phyloP scores from a whole-genome alignment of 2,113 vertebrate genomes.

The Sinocyclocheilus anshuiensis region DNA sequence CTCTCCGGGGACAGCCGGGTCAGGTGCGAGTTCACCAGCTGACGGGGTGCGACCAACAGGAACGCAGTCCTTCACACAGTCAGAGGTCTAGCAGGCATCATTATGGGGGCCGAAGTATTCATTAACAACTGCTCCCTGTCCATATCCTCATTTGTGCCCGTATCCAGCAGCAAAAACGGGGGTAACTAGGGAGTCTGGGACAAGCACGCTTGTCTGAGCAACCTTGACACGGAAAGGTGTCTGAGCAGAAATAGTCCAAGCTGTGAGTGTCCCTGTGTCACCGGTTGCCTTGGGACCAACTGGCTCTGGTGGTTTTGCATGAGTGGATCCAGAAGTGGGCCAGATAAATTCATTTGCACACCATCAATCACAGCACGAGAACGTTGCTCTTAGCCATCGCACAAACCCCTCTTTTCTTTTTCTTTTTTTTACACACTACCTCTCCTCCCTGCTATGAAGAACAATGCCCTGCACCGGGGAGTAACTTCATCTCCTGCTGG shows the following conservation, averaged over 20 bases:
- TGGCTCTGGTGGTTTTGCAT: constrained; percentile 52
- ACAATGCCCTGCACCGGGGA: constrained; percentile 45
- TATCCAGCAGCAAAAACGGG: constrained; percentile 16
- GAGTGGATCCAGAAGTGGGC: constrained; percentile 56
- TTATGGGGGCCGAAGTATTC: constrained; percentile 49
- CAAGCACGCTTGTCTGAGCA: constrained; percentile 57
- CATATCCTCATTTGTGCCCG: constrained; percentile 42
- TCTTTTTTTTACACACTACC: constrained; percentile 9
- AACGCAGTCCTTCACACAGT: constrained; percentile 37
- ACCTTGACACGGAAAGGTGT: constrained; percentile 56
- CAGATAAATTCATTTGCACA: constrained; percentile 51
- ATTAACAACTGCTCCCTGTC: constrained; percentile 63
- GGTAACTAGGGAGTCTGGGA: constrained; percentile 40
- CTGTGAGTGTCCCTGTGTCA: constrained; percentile 39
- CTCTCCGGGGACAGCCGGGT: constrained; percentile 21
- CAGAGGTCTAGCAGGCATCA: constrained; percentile 47
- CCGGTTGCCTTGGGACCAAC: constrained; percentile 52
- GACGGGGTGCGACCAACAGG: constrained; percentile 46
- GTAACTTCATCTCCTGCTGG: constrained; percentile 46
- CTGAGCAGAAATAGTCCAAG: constrained; percentile 46
- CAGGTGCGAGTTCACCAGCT: constrained; percentile 18
- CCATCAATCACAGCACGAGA: constrained; percentile 55
- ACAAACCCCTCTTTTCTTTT: constrained; percentile 34
- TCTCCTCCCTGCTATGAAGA: constrained; percentile 27
- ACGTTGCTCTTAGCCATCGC: constrained; percentile 56